Evolutionary conservation across 2,113 vertebrate species (phyloP), one percentile per base, ranked within the genome.

Genomic region (Okapia johnstoni): DNA sequence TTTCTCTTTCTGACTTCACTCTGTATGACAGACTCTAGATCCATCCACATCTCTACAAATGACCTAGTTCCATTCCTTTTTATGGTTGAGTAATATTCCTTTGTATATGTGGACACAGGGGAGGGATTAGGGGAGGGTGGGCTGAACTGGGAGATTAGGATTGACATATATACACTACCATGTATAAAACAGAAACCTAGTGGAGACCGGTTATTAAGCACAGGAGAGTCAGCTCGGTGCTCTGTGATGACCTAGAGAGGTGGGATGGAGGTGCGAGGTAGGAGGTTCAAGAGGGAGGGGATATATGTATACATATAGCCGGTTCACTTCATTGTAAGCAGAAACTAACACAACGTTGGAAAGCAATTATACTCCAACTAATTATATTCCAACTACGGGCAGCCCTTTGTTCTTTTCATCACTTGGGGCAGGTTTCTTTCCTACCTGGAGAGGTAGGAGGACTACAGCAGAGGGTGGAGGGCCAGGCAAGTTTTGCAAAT

Each of bases 401-500:
- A 83, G 77, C 81, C 25, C 60, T 48, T 85, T 10, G 1, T n/a
- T 54, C 36, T 63, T 60, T 73, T 88, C 36, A 21, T 63, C 52
- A 0, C 21, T 92, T 0, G 0, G 4, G 46, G 60, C 57, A 70
- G 0, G 7, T 36, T 87, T 81, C 88, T 95, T 14, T 10, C 87
- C 76, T 93, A 92, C 52, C 12, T 6, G 92, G 84, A 93, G 79
- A 77, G 93, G 60, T 0, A 25, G 90, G 25, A 89, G 81, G 92
- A 90, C 33, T 0, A 30, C 30, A 66, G 85, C 76, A 96, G 88
- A 96, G 26, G 19, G n/a, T 33, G 25, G 94, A 66, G 12, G 3
- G 28, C 60, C 83, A 73, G 97, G 66, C 96, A 96, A 61, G 73
- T 97, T 96, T 97, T 95, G 96, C 89, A 98, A 98, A 98, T 96